Evolutionary conservation across 2,888 invertebrate species (phyloP).

Genomic region (Micropterix aruncella): DNA sequence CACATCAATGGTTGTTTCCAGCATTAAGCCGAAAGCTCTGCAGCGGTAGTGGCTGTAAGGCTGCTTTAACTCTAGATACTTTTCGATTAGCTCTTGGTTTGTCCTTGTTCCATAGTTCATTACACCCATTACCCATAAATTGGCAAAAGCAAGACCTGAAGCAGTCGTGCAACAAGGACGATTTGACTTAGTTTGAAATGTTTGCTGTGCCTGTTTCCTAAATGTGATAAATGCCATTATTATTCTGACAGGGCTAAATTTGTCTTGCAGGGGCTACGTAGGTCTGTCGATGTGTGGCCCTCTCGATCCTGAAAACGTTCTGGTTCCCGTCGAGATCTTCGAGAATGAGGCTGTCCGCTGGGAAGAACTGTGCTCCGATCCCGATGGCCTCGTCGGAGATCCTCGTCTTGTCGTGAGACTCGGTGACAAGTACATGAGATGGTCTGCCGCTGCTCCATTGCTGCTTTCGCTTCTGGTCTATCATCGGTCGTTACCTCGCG

Average conservation of each 20-base stretch:
- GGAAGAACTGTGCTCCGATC: conserved; percentile 43
- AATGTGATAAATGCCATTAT: no score
- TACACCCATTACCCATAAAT: no score
- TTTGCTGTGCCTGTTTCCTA: no score
- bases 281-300: conserved; percentile 65
- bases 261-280: conserved; percentile 24
- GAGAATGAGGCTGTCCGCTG: conserved; percentile 22
- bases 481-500: conserved; percentile 70
- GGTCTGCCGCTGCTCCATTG: conserved; percentile 83
- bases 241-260: neutral
- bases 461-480: conserved; percentile 78
- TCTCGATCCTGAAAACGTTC: conserved; percentile 27
- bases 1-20: no score
- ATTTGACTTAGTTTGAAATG: no score
- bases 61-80: no score
- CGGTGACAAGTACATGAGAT: conserved; percentile 79
- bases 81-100: no score
- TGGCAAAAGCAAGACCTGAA: no score
- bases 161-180: no score
- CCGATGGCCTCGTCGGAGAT: conserved; percentile 52
- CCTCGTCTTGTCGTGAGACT: conserved; percentile 77
- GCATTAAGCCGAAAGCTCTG: no score
- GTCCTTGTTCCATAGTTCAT: no score
- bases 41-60: no score
- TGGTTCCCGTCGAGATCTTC: conserved; percentile 24